Evolutionary conservation across 1,140 invertebrate genomes (phyloP).

Genomic region (Sitodiplosis mosellana): DNA sequence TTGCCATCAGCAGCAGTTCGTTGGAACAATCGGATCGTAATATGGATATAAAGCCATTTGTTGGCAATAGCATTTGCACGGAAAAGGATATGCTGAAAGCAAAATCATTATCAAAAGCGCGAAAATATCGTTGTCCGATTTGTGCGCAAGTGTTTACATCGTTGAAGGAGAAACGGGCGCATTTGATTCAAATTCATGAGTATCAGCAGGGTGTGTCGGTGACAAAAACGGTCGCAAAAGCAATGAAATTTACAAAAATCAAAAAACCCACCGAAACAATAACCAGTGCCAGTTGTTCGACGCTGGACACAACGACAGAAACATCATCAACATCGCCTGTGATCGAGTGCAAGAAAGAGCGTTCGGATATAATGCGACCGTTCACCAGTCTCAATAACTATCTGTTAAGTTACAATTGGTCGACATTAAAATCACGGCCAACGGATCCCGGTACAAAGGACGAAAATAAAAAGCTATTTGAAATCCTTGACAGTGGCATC

Average conservation of each 20-base stretch:
- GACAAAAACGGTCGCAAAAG: background rate
- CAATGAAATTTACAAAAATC: background rate
- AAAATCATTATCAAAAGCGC: background rate
- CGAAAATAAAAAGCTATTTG: background rate
- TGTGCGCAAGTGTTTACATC: slow-evolving; percentile 1
- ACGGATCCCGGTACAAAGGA: background rate
- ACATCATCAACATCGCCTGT: no score
- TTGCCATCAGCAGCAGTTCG: slow-evolving; percentile 10
- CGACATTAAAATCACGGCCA: background rate
- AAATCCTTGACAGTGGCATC: background rate
- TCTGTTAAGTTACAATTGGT: background rate
- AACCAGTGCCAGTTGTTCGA: background rate
- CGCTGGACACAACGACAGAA: background rate
- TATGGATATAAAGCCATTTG: background rate
- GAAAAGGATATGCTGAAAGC: background rate
- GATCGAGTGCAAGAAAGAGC: background rate
- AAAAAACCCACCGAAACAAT: background rate
- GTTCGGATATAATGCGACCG: background rate
- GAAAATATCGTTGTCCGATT: slow-evolving; percentile 3
- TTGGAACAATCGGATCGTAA: background rate
- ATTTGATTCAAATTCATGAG: background rate
- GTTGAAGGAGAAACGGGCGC: slow-evolving; percentile 1
- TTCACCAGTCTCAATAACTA: background rate
- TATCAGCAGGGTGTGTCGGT: background rate
- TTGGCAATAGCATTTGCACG: background rate